Percentiles rank a stretch among this genome's conserved stretches.
Conservation (phyloP, 2,888 invertebrate genomes). For the Asteroscopus sphinx region DNA sequence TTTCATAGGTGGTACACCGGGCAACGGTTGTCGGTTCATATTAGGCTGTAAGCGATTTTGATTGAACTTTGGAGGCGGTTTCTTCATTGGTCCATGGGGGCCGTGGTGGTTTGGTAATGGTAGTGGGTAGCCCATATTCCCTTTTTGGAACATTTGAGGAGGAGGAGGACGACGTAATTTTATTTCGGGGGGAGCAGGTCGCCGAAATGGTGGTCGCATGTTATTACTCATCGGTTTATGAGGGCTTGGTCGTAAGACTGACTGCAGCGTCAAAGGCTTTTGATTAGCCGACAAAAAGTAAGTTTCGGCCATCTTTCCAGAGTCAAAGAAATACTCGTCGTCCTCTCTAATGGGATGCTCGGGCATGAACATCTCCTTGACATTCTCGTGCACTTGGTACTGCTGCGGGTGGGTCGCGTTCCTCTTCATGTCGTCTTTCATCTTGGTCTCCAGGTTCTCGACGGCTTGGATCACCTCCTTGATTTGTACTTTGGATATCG, state of each 20-base stretch:
- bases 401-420: constrained; percentile 76
- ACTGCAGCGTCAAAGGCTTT: constrained; percentile 83
- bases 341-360: constrained; percentile 79
- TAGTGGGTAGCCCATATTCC: constrained; percentile 72
- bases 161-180: constrained; percentile 79
- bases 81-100: constrained; percentile 69
- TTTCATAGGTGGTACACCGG: constrained; percentile 76
- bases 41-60: constrained; percentile 66
- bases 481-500: constrained; percentile 81
- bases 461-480: constrained; percentile 84
- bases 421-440: constrained; percentile 73
- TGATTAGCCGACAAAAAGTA: constrained; percentile 79
- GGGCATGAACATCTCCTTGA: constrained; percentile 72
- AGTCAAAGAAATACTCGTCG: constrained; percentile 79
- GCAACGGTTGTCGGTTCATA: constrained; percentile 67
- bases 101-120: constrained; percentile 76
- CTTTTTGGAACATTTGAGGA: constrained; percentile 70
- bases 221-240: constrained; percentile 71
- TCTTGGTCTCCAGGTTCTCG: constrained; percentile 79
- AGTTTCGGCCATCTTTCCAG: constrained; percentile 71
- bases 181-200: constrained; percentile 85
- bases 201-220: constrained; percentile 78
- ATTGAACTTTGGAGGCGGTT: constrained; percentile 59
- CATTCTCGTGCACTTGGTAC: constrained; percentile 80
- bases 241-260: constrained; percentile 79